These are phyloP conservation scores for Lasioglossum morio DNA, from an alignment of 2,888 invertebrate genomes.

Conservation along the genomic window DNA sequence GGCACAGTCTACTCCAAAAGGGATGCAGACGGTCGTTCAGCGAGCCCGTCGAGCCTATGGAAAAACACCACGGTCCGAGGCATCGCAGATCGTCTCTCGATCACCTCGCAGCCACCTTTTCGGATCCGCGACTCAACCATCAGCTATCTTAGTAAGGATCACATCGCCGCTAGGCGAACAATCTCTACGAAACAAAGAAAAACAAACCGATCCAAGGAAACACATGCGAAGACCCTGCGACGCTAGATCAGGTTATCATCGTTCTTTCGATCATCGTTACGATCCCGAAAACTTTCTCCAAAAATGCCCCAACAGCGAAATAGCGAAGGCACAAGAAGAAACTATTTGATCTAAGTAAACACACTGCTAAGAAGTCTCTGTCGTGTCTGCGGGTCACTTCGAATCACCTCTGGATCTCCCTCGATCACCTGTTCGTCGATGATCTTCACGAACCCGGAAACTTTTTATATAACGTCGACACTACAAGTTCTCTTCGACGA, in stretches of 20 bases:
- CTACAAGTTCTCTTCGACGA: background rate
- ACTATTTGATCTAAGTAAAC: background rate
- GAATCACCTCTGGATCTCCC: background rate
- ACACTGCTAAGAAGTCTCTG: background rate
- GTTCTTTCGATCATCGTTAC: background rate
- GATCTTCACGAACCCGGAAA: background rate
- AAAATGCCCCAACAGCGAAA: background rate
- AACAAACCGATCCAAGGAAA: background rate
- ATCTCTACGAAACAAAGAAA: background rate
- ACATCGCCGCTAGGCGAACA: background rate
- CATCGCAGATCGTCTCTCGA: background rate
- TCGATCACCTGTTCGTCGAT: background rate
- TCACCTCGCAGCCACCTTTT: background rate
- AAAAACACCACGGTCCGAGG: conserved; percentile 1
- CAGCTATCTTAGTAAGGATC: background rate
- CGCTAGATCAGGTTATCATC: background rate
- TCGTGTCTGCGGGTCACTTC: background rate
- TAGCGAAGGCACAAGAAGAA: background rate
- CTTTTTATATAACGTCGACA: background rate
- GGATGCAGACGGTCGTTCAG: background rate
- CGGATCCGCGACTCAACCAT: background rate
- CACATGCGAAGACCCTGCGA: background rate
- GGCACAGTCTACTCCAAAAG: background rate
- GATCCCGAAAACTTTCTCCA: background rate
- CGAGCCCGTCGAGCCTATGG: background rate